phyloP scores from a whole-genome alignment of 2,888 invertebrate species.

The Parapristionchus giblindavisi region DNA sequence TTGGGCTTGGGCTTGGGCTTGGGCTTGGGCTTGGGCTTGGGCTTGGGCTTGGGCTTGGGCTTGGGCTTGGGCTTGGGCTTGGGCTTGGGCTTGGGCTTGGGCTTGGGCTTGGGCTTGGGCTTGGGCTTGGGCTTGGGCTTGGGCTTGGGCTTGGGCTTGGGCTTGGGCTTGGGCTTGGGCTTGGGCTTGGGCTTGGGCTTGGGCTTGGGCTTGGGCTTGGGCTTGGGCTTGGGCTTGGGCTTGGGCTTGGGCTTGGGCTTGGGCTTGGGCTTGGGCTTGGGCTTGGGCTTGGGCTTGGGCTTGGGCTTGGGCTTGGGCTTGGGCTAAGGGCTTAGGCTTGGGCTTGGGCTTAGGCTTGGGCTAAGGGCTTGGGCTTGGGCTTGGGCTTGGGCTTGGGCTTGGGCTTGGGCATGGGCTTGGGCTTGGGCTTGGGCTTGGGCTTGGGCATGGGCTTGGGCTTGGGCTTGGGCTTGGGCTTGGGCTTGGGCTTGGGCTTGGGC shows the following conservation, averaged over 20 bases:
- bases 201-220: conserved; percentile 42
- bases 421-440: conserved; percentile 44
- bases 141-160: conserved; percentile 41
- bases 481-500: conserved; percentile 40
- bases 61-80: conserved; percentile 44
- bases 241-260: conserved; percentile 44
- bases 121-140: conserved; percentile 48
- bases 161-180: conserved; percentile 39
- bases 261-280: conserved; percentile 42
- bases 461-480: conserved; percentile 42
- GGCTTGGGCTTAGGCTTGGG: too few species aligned
- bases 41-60: conserved; percentile 43
- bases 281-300: conserved; percentile 42
- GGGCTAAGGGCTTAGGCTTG: too few species aligned
- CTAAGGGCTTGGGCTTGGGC: too few species aligned
- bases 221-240: conserved; percentile 45
- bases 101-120: conserved; percentile 41
- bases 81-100: conserved; percentile 47
- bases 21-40: conserved; percentile 43
- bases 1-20: conserved; percentile 41
- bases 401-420: conserved; percentile 46
- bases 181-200: conserved; percentile 8
- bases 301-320: conserved; percentile 48
- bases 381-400: conserved; percentile 47
- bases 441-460: conserved; percentile 43